Conservation (phyloP, 1,140 invertebrate genomes). For the Eueides isabella region DNA sequence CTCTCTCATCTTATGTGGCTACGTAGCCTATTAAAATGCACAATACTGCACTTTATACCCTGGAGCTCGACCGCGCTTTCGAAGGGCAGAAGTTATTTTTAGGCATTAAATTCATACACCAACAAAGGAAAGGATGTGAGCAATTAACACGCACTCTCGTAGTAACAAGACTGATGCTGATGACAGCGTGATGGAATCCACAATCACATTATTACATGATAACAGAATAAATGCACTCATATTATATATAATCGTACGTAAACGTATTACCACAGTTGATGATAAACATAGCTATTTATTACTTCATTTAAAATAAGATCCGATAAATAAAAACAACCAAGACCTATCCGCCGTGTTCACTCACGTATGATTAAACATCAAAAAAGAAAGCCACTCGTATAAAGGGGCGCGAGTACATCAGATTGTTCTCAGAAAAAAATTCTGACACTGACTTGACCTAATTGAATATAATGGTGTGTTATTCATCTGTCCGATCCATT, state of each 20-base stretch:
- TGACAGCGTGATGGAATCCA: conserved; percentile 37
- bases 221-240: conserved; percentile 7
- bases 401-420: conserved; percentile 68
- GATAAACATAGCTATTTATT: neutral
- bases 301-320: neutral
- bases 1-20: conserved; percentile 79
- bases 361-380: conserved; percentile 15
- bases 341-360: neutral
- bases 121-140: conserved; percentile 77
- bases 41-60: conserved; percentile 79
- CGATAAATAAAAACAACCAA: neutral
- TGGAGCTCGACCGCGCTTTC: conserved; percentile 51
- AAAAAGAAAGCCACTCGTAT: conserved; percentile 70
- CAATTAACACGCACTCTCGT: conserved; percentile 75
- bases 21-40: conserved; percentile 77
- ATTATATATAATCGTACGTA: neutral
- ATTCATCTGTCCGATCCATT: conserved; percentile 64
- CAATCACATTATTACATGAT: conserved; percentile 46
- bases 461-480: conserved; percentile 80
- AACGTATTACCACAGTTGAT: neutral
- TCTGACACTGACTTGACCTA: conserved; percentile 75
- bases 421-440: conserved; percentile 75
- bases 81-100: conserved; percentile 76
- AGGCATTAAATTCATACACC: conserved; percentile 74
- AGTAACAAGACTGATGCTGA: conserved; percentile 44